Evolutionary conservation across 2,797 vertebrate species (phyloP).

Genomic region (Rachycentron canadum): DNA sequence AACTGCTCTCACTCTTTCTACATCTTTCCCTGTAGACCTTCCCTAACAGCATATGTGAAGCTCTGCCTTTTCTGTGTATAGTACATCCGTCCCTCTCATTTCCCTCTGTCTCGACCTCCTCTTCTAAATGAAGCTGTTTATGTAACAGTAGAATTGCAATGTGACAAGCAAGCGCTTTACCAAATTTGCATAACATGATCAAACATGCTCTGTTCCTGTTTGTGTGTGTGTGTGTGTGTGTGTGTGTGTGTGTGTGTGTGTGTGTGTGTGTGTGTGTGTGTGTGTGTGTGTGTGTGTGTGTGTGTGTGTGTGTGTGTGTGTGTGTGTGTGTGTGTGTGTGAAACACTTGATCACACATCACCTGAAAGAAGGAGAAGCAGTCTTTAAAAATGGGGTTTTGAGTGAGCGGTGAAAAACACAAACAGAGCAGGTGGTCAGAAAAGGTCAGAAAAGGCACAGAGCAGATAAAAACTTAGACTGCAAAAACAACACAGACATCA

Average conservation of each 20-base stretch:
- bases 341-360: background rate
- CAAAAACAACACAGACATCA: background rate
- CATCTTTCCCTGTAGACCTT: background rate
- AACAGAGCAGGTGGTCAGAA: conserved; percentile 16
- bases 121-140: conserved; percentile 56
- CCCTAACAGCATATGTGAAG: background rate
- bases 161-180: conserved; percentile 38
- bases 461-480: background rate
- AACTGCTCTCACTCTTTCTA: background rate
- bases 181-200: conserved; percentile 57
- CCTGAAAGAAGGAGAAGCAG: conserved; percentile 6
- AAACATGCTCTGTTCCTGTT: conserved; percentile 17
- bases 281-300: too few relatives aligned
- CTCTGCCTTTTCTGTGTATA: background rate
- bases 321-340: background rate
- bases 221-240: too few relatives aligned
- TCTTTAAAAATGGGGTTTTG: conserved; percentile 8
- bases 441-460: background rate
- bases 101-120: conserved; percentile 38
- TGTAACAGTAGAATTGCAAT: conserved; percentile 53
- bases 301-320: background rate
- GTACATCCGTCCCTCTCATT: conserved; percentile 2
- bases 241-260: too few relatives aligned
- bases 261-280: background rate
- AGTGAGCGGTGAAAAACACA: conserved; percentile 12